phyloP scores from a whole-genome alignment of 2,113 vertebrate genomes.

The Hydropotes inermis region DNA sequence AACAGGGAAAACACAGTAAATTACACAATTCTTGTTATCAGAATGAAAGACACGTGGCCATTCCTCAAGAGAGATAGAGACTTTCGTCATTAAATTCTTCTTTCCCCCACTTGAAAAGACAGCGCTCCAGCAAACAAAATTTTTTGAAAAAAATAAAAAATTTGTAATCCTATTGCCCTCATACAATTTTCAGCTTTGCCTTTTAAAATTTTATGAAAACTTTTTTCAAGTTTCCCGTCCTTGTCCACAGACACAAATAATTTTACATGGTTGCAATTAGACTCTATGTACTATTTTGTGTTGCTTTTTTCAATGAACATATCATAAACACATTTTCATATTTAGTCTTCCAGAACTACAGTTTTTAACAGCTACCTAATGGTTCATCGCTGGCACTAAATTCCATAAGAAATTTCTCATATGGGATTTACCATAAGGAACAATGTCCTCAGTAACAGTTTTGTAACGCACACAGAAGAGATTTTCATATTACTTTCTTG shows the following conservation, averaged over 20 bases:
- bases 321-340: constrained; percentile 51
- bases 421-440: constrained; percentile 50
- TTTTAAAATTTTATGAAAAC: not conserved
- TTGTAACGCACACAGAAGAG: constrained; percentile 42
- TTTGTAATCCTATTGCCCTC: constrained; percentile 19
- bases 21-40: constrained; percentile 22
- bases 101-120: constrained; percentile 19
- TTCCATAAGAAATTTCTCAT: constrained; percentile 44
- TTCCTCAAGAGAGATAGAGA: constrained; percentile 44
- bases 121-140: constrained; percentile 12
- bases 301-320: not conserved
- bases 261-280: constrained; percentile 39
- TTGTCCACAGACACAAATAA: constrained; percentile 51
- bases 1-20: not conserved
- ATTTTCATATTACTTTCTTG: constrained; percentile 60
- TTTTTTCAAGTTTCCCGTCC: not conserved
- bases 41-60: constrained; percentile 31
- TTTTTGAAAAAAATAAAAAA: constrained; percentile 28
- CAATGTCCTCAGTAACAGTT: constrained; percentile 52
- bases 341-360: constrained; percentile 53
- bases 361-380: constrained; percentile 57
- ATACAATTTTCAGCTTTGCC: constrained; percentile 14
- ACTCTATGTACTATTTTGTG: not conserved
- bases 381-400: constrained; percentile 38
- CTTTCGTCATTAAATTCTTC: constrained; percentile 28